These are phyloP conservation scores for Erpornis zantholeuca DNA, from an alignment of 2,113 vertebrate species.

Conservation along the genomic window DNA sequence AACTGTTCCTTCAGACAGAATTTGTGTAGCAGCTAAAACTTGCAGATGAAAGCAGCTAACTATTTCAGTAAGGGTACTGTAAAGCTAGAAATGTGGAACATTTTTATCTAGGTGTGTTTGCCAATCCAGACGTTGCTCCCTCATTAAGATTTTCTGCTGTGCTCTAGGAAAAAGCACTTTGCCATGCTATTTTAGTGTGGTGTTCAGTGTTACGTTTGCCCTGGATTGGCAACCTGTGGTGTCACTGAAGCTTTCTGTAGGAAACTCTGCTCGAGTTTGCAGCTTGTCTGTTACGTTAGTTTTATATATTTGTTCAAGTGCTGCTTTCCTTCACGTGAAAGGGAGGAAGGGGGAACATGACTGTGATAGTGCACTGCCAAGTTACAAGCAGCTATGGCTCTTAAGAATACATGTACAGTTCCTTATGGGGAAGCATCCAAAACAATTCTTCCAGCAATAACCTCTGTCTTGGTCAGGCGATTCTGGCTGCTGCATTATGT, in stretches of 20 bases:
- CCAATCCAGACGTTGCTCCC: not conserved
- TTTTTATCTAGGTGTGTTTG: not conserved
- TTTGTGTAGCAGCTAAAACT: not conserved
- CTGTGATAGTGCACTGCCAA: not conserved
- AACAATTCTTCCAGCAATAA: not conserved
- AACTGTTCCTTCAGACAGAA: slow-evolving; percentile 25
- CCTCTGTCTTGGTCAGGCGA: not conserved
- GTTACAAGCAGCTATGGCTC: not conserved
- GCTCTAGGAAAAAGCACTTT: not conserved
- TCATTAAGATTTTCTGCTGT: not conserved
- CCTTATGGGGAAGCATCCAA: not conserved
- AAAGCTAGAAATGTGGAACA: not conserved
- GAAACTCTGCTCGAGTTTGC: not conserved
- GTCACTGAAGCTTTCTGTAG: not conserved
- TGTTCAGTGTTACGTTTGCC: not conserved
- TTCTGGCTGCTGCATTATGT: not conserved
- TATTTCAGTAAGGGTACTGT: not conserved
- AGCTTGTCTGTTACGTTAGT: not conserved
- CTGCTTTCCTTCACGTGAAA: not conserved
- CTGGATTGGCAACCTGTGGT: not conserved
- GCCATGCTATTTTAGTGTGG: not conserved
- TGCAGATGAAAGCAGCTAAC: not conserved
- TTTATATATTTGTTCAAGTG: not conserved
- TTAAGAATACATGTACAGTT: not conserved
- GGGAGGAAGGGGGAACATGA: not conserved